Conservation (phyloP, 2,113 vertebrate genomes). For the Jaculus jaculus region DNA sequence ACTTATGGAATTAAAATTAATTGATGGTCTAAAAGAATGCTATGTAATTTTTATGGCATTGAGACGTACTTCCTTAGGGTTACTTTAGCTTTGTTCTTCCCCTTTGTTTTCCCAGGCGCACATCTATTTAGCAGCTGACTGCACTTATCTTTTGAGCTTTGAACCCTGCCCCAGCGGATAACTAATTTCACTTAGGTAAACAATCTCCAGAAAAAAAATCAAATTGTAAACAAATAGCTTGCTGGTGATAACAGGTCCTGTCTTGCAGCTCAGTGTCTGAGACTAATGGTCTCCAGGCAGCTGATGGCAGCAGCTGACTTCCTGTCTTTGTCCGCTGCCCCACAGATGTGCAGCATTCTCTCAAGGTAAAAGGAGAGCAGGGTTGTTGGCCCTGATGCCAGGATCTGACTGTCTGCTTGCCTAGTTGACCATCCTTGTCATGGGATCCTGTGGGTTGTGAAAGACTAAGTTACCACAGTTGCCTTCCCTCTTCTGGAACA, state of each 20-base stretch:
- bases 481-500: not conserved
- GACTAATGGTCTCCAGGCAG: slow-evolving; percentile 71
- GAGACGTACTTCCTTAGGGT: not conserved
- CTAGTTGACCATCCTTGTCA: not conserved
- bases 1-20: not conserved
- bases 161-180: slow-evolving; percentile 72
- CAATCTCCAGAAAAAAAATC: slow-evolving; percentile 77
- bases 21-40: not conserved
- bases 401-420: not conserved
- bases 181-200: slow-evolving; percentile 78
- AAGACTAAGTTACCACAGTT: not conserved
- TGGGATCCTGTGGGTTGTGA: fast-evolving
- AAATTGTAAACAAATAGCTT: slow-evolving; percentile 74
- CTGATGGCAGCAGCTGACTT: slow-evolving; percentile 69
- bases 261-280: slow-evolving; percentile 65
- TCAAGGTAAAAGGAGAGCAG: slow-evolving; percentile 76
- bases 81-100: not conserved
- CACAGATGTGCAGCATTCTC: slow-evolving; percentile 82
- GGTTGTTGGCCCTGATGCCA: not conserved
- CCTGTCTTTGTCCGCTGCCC: slow-evolving; percentile 78
- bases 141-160: slow-evolving; percentile 77
- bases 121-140: slow-evolving; percentile 69
- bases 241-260: slow-evolving; percentile 80
- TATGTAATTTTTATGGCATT: not conserved
- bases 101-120: slow-evolving; percentile 35